These are phyloP conservation scores for Cephus pulcher DNA, from an alignment of 2,888 invertebrate genomes.

Conservation along the genomic window DNA sequence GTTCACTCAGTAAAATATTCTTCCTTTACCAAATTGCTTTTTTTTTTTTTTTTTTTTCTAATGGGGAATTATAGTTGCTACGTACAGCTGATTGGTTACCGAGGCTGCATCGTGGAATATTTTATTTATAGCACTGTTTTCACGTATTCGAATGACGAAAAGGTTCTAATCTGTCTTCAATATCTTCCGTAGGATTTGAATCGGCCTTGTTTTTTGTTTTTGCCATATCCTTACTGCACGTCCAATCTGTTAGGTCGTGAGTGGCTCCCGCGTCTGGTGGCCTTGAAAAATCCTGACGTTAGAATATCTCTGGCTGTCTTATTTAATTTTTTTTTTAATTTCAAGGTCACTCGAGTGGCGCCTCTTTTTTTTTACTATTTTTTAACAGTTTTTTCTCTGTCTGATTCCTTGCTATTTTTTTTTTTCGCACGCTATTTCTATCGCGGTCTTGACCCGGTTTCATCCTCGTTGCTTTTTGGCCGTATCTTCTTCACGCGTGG, in stretches of 20 bases:
- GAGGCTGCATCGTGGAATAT: not conserved
- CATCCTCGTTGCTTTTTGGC: not conserved
- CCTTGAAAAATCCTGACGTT: not conserved
- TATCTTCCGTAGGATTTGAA: not conserved
- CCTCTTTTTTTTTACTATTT: not conserved
- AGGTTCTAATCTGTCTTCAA: not conserved
- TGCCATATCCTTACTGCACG: not conserved
- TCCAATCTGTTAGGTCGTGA: not conserved
- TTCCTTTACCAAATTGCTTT: not conserved
- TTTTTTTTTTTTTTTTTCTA: not conserved
- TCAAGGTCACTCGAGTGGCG: not conserved
- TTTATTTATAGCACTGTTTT: not conserved
- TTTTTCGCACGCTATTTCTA: not conserved
- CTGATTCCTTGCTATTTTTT: not conserved
- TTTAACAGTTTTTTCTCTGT: not conserved
- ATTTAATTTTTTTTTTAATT: not conserved
- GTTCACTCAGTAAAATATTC: not conserved
- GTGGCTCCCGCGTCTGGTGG: not conserved
- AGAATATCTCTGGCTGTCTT: not conserved
- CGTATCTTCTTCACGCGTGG: not conserved
- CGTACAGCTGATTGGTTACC: not conserved
- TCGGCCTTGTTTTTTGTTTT: not conserved
- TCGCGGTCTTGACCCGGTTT: not conserved
- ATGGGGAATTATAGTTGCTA: not conserved
- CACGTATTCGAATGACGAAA: not conserved